These are phyloP conservation scores for Enteromius thamalakanensis DNA, from an alignment of 2,797 vertebrate genomes.

Conservation along the genomic window DNA sequence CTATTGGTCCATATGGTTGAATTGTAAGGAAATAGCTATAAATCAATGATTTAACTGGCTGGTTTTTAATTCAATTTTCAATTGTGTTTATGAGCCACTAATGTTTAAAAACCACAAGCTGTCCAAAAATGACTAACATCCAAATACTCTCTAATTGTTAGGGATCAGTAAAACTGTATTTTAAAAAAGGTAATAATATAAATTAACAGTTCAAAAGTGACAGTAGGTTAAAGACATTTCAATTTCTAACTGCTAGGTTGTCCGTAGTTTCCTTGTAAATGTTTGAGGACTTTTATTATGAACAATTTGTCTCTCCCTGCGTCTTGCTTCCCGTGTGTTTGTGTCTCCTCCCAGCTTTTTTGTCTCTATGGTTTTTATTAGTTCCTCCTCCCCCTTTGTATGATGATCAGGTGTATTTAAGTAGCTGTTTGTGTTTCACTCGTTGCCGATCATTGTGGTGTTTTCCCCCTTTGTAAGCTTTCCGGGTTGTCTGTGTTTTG, in stretches of 20 bases:
- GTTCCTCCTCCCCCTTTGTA: too few species aligned
- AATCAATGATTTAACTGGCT: conserved; percentile 53
- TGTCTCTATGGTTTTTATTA: too few species aligned
- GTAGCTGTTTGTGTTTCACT: too few species aligned
- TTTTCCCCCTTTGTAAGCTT: too few species aligned
- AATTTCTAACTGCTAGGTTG: background rate
- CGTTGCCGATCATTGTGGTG: too few species aligned
- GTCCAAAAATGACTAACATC: background rate
- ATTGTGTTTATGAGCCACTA: background rate
- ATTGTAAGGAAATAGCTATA: conserved; percentile 54
- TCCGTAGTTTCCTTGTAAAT: too few species aligned
- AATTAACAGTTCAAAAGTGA: background rate
- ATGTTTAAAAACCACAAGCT: background rate
- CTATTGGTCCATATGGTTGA: conserved; percentile 53
- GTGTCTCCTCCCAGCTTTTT: too few species aligned
- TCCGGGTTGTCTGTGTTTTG: too few species aligned
- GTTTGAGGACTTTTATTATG: too few species aligned
- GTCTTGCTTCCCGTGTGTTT: too few species aligned
- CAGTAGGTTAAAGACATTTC: background rate
- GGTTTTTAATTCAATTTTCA: background rate
- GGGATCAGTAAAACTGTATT: background rate
- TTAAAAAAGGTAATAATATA: background rate
- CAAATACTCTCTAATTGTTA: background rate
- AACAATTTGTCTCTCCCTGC: too few species aligned
- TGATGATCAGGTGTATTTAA: too few species aligned